Conservation (phyloP, 2,888 invertebrate species). For the Drosophila prolongata region DNA sequence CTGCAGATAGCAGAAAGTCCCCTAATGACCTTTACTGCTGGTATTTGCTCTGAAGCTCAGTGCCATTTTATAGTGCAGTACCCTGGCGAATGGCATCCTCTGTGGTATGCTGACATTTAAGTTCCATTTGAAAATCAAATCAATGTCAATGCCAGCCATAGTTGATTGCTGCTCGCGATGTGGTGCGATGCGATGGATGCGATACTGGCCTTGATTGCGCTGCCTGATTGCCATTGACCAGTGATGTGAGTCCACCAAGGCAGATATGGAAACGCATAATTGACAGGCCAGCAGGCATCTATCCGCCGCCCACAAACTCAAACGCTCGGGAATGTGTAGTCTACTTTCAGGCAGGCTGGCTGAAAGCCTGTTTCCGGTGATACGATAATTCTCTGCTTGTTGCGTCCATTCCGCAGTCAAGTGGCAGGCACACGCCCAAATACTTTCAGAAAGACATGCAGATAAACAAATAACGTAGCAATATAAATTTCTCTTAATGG, state of each 20-base stretch:
- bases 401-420: slow-evolving; percentile 22
- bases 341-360: slow-evolving; percentile 59
- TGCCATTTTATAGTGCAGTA: not conserved
- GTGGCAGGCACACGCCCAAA: slow-evolving; percentile 7
- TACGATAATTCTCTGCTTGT: slow-evolving; percentile 21
- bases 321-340: slow-evolving; percentile 38
- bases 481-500: not conserved
- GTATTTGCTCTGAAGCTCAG: not conserved
- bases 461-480: not conserved
- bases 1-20: not conserved
- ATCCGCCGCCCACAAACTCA: not conserved
- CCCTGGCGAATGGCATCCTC: slow-evolving; percentile 3
- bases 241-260: slow-evolving; percentile 15
- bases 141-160: slow-evolving; percentile 59
- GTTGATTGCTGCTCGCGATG: slow-evolving; percentile 23
- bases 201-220: slow-evolving; percentile 29
- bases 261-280: slow-evolving; percentile 17
- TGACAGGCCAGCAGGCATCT: slow-evolving; percentile 15
- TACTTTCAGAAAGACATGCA: not conserved
- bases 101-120: slow-evolving; percentile 52
- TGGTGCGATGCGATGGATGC: slow-evolving; percentile 1
- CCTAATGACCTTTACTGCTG: slow-evolving; percentile 9
- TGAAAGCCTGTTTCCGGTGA: slow-evolving; percentile 50
- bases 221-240: slow-evolving; percentile 31
- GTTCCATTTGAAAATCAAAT: slow-evolving; percentile 63